Conservation (phyloP, 2,888 invertebrate species). For the Parapristionchus giblindavisi region DNA sequence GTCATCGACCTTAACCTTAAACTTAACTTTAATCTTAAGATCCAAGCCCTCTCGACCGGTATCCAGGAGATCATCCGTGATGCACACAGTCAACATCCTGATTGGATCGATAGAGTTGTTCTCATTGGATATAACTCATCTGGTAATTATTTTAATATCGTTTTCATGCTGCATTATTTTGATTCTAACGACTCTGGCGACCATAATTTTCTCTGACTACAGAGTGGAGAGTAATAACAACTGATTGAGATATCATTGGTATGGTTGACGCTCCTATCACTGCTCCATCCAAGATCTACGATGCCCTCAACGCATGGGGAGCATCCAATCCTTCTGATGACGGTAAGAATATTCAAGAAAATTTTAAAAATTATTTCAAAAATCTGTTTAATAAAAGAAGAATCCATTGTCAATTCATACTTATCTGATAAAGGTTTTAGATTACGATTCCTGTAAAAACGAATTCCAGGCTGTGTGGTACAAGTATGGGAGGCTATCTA, state of each 20-base stretch:
- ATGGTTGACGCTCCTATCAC: constrained; percentile 13
- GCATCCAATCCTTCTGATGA: constrained; percentile 25
- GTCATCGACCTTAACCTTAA: too few relatives aligned
- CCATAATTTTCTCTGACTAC: background rate
- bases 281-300: constrained; percentile 12
- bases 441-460: too few relatives aligned
- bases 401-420: too few relatives aligned
- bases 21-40: constrained; percentile 16
- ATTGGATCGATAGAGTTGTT: constrained; percentile 32
- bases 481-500: background rate
- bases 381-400: too few relatives aligned
- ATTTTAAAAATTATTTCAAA: too few relatives aligned
- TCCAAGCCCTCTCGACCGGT: background rate
- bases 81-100: constrained; percentile 19
- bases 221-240: background rate
- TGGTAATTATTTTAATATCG: background rate
- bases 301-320: constrained; percentile 6
- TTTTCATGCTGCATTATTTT: background rate
- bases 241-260: constrained; percentile 9
- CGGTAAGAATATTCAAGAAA: too few relatives aligned
- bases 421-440: too few relatives aligned
- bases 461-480: background rate
- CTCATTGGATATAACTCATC: constrained; percentile 32
- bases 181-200: background rate
- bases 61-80: constrained; percentile 30